Evolutionary conservation across 2,888 invertebrate species (phyloP), one percentile per base, ranked within the genome.

Genomic region (Melolontha melolontha): DNA sequence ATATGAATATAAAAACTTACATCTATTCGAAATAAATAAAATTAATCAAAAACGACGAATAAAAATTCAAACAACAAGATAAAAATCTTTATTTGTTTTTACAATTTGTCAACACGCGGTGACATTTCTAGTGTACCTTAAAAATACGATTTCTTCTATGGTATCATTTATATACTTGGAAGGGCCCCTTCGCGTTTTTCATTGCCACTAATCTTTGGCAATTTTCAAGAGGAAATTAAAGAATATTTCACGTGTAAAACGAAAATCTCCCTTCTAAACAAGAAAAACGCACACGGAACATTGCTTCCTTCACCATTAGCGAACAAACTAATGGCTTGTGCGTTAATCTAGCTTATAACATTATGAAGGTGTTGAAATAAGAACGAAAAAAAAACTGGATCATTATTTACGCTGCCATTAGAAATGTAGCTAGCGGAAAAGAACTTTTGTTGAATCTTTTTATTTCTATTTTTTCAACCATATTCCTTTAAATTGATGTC

Each of bases 171-270:
- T 34, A 22, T 22, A 34, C 34, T 34, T 8, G 7, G 6, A 6
- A 22, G 10, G 34, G 34, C 6, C 34, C 47, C 22, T 12, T 34
- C 11, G 47, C 66, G 22, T 54, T 54, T 65, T 62, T 62, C 51
- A 71, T 66, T 62, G 63, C 54, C 52, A 66, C 71, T 71, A 74
- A 73, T 72, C 72, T 71, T 51, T 62, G 8, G 71, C 72, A 72
- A 73, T 73, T 73, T 71, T 70, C 70, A 66, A 67, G 68, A 71
- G 73, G 73, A 75, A 75, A 73, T 75, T 73, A 75, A 73, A 73
- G 72, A 72, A 73, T 75, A 73, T 73, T 73, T 75, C 73, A 73
- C 70, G 70, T 73, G 70, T 70, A 68, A 71, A 71, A 69, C 66
- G 72, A 64, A 73, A 73, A 74, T 72, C 70, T 71, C 69, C 66